Evolutionary conservation across 2,797 vertebrate genomes (phyloP).

Genomic region (Esox lucius): DNA sequence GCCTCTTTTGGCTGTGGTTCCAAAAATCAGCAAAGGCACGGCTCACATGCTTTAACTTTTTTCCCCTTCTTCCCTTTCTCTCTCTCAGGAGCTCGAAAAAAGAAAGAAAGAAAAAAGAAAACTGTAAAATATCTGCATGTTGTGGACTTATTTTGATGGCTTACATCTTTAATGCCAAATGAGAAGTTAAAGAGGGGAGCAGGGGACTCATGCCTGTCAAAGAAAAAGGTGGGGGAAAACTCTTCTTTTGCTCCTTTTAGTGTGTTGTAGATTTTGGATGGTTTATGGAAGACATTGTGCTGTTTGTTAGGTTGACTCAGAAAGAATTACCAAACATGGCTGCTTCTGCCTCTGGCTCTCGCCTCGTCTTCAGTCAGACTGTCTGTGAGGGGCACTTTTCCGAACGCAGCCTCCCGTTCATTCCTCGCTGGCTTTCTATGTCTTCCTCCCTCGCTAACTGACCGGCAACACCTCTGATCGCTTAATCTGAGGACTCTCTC

Average conservation of each 20-base stretch:
- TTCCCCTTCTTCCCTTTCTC: slow-evolving; percentile 47
- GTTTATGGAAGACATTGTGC: slow-evolving; percentile 31
- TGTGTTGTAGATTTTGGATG: slow-evolving; percentile 49
- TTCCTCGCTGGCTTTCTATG: slow-evolving; percentile 40
- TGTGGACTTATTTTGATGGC: slow-evolving; percentile 59
- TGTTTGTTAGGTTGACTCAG: slow-evolving; percentile 35
- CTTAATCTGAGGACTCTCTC: slow-evolving; percentile 14
- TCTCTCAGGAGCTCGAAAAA: slow-evolving; percentile 57
- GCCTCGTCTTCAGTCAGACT: neutral
- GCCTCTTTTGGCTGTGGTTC: slow-evolving; percentile 76
- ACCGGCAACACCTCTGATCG: slow-evolving; percentile 21
- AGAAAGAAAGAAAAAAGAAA: slow-evolving; percentile 45
- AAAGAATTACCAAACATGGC: slow-evolving; percentile 57
- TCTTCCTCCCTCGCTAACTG: slow-evolving; percentile 19
- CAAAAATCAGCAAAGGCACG: slow-evolving; percentile 63
- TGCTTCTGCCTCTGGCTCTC: slow-evolving; percentile 50
- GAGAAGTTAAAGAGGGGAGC: slow-evolving; percentile 48
- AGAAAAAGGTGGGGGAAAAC: slow-evolving; percentile 66
- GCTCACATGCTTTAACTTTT: slow-evolving; percentile 44
- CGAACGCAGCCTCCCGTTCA: slow-evolving; percentile 49
- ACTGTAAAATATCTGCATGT: slow-evolving; percentile 55
- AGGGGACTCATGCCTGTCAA: slow-evolving; percentile 57
- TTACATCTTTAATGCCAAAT: slow-evolving; percentile 51
- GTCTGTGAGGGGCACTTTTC: slow-evolving; percentile 54
- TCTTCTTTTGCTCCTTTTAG: slow-evolving; percentile 21